A percentile compares a stretch with the other conserved stretches of the same genome.
Conservation (phyloP, 2,113 vertebrate species). For the Apaloderma vittatum region DNA sequence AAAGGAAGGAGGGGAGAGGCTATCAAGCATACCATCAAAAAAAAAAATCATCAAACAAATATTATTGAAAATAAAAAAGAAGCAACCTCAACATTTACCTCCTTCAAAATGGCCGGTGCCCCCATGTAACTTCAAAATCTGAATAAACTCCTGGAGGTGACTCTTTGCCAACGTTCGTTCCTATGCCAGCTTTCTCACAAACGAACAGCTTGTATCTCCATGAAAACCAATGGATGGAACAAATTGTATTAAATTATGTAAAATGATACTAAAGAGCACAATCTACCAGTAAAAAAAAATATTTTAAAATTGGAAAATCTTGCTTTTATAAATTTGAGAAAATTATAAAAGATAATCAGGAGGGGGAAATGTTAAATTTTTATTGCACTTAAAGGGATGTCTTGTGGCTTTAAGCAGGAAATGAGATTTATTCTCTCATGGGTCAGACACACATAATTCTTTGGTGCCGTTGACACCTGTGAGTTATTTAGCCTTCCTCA, state of each 20-base stretch:
- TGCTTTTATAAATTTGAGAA: constrained; percentile 77
- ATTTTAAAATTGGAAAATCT: constrained; percentile 70
- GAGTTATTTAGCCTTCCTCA: constrained; percentile 77
- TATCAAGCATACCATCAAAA: fast-evolving
- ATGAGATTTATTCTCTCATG: constrained; percentile 67
- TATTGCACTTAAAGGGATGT: constrained; percentile 56
- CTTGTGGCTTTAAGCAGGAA: constrained; percentile 34
- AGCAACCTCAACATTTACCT: background rate
- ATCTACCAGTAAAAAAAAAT: constrained; percentile 79
- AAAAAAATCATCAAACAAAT: background rate
- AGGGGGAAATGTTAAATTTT: constrained; percentile 44
- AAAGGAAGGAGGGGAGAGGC: background rate
- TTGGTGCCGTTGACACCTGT: constrained; percentile 73
- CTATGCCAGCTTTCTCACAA: constrained; percentile 85
- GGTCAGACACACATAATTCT: constrained; percentile 76
- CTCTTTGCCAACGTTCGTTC: constrained; percentile 73
- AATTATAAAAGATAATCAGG: constrained; percentile 62
- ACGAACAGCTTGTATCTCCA: constrained; percentile 90
- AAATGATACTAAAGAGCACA: constrained; percentile 87
- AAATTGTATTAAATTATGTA: constrained; percentile 92
- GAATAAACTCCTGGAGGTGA: constrained; percentile 77
- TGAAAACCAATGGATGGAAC: constrained; percentile 91
- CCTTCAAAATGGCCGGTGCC: constrained; percentile 74
- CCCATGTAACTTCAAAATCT: constrained; percentile 73
- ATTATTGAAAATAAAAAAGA: background rate